Evolutionary conservation across 1,140 invertebrate genomes (phyloP), one percentile per base, ranked within the genome.

Genomic region (Drosophila carrolli): DNA sequence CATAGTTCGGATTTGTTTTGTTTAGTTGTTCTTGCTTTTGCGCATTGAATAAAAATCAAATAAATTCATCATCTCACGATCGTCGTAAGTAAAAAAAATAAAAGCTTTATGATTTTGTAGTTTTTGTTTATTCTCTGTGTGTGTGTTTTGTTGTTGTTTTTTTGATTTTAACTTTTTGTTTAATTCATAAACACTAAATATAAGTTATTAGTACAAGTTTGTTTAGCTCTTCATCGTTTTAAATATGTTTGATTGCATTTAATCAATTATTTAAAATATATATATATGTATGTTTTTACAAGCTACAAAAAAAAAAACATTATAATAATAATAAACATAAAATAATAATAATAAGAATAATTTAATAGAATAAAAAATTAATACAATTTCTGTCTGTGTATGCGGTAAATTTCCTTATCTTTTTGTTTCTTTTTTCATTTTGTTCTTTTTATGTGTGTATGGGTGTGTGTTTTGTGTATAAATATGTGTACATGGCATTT

Each of bases 281-380:
- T 60, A 35, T 76, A 55, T 74, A 60, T 72, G 68, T 57, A 68
- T 77, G 41, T 77, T 40, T 67, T 63, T 78, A 79, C 46, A 63
- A 65, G 61, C 83, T 88, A 79, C 44, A 81, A 75, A 81, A 80
- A 81, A 86, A n/a, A 86, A 89, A 75, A 81, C 55, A 78, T 83
- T 72, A 78, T 84, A 85, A 67, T 66, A 65, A 89, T 84, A 89
- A 88, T 85, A 75, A 90, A 89, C 70, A 89, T 89, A 90, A 78
- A 81, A 88, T 80, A 78, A 84, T 89, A 89, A 89, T 84, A 89
- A 89, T 85, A 81, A 89, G 59, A 89, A 90, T 90, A 90, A 90
- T 90, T 90, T 90, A 90, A 90, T 90, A 90, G 78, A 90, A 81
- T 90, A 90, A 84, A 89, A 85, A 90, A 90, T 90, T 85, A 90